Conservation (phyloP, 2,888 invertebrate genomes). For the Dryadula phaetusa region DNA sequence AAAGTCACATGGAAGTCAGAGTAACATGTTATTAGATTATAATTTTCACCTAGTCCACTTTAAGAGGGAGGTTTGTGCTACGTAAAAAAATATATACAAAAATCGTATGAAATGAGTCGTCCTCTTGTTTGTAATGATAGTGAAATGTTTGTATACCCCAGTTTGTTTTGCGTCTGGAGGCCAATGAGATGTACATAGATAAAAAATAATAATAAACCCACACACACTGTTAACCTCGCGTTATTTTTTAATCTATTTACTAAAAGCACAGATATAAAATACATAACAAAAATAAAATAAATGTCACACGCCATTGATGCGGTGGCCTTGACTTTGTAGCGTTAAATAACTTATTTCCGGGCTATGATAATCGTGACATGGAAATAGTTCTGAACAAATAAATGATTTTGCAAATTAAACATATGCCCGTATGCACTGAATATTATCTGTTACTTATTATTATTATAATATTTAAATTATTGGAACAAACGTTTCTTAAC, state of each 20-base stretch:
- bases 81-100: no score
- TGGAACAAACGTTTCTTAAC: no score
- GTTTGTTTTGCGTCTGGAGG: neutral
- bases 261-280: neutral
- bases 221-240: neutral
- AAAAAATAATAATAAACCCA: neutral
- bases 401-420: neutral
- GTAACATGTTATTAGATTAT: no score
- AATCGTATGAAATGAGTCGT: no score
- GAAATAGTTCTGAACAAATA: neutral
- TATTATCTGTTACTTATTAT: no score
- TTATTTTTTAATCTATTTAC: conserved; percentile 10
- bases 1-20: no score
- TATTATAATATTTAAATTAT: no score
- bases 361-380: conserved; percentile 26
- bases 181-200: neutral
- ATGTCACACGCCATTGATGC: conserved; percentile 33
- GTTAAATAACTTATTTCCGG: conserved; percentile 38
- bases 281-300: conserved; percentile 5
- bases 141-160: no score
- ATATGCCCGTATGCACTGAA: neutral
- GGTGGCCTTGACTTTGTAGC: conserved; percentile 41
- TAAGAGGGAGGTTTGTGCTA: no score
- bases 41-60: no score
- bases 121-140: no score